These are phyloP conservation scores for Campopleginae sp. DNA, from an alignment of 2,888 invertebrate genomes.

Conservation along the genomic window DNA sequence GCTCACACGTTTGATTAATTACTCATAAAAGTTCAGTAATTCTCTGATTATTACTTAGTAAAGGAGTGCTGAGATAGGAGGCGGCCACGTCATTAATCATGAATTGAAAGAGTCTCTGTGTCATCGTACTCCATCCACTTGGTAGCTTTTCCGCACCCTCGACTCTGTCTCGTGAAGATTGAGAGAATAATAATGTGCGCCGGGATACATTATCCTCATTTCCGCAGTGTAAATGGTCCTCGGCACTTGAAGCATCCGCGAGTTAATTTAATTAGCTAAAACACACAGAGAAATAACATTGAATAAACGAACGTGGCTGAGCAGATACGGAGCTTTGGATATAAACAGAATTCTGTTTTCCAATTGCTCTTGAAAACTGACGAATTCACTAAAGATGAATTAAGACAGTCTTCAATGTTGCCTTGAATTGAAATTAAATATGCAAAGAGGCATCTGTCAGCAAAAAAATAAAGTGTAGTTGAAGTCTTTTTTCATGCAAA, in stretches of 20 bases:
- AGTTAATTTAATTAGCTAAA: constrained; percentile 44
- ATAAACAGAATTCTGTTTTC: not conserved
- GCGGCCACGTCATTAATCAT: constrained; percentile 26
- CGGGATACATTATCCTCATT: constrained; percentile 40
- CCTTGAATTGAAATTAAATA: not conserved
- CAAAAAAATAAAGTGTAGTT: not conserved
- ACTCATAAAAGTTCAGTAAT: constrained; percentile 13
- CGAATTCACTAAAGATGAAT: not conserved
- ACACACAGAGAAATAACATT: constrained; percentile 21
- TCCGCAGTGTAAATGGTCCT: constrained; percentile 22
- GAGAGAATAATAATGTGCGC: constrained; percentile 43
- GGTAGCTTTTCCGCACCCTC: not conserved
- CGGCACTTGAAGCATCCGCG: constrained; percentile 16
- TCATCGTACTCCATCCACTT: constrained; percentile 11
- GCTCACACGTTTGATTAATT: constrained; percentile 8
- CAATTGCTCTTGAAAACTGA: not conserved
- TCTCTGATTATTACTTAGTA: constrained; percentile 10
- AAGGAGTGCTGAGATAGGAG: constrained; percentile 30
- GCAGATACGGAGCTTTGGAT: not conserved
- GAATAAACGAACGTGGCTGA: constrained; percentile 30
- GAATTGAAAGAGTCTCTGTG: constrained; percentile 34
- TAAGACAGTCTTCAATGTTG: not conserved
- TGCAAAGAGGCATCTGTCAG: not conserved
- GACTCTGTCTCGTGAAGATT: constrained; percentile 26
- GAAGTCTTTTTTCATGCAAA: not conserved